Evolutionary conservation across 1,140 invertebrate species (phyloP), one percentile per base, ranked within the genome.

Genomic region (Dendrolimus kikuchii): DNA sequence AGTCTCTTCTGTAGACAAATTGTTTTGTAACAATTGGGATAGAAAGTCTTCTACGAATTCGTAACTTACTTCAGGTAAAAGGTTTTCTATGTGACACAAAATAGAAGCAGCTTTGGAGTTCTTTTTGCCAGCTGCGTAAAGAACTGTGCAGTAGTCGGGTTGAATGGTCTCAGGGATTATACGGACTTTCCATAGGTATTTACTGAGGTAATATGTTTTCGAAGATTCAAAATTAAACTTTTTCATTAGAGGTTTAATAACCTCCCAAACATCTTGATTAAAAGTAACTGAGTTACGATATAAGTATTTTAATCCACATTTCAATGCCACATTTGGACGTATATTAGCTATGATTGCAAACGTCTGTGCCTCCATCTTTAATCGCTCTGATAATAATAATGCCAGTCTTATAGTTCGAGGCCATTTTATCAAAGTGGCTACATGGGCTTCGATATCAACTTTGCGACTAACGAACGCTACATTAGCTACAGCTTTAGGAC

Each of bases 241-340:
- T 46, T 50, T n/a, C 39, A 77, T 62, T 7, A 71, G 36, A 5
- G 43, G 49, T 55, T 66, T 71, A 7, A 73, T 43, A 45, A 62
- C 56, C 46, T 59, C 46, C 74, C 74, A 77, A 6, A 71, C 42
- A 37, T 46, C 8, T 10, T 40, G 51, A 49, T 67, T 40, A 9
- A 69, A 55, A 8, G 39, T 45, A 46, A 54, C 36, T 47, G 60
- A 54, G 39, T 7, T 8, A 5, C 41, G 46, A 49, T 38, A 40
- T 39, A 55, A 44, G 55, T 59, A 56, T 23, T 57, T 51, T 5
- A 60, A 40, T 6, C 64, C 63, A 36, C 67, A 49, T 49, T 66
- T 68, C 6, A 77, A 7, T n/a, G 66, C 60, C 10, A 55, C 58
- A 44, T 42, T 57, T 7, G 72, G 71, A 45, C 68, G 64, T 43